These are phyloP conservation scores for Ladona fulva DNA, from an alignment of 1,140 invertebrate species.

Conservation along the genomic window DNA sequence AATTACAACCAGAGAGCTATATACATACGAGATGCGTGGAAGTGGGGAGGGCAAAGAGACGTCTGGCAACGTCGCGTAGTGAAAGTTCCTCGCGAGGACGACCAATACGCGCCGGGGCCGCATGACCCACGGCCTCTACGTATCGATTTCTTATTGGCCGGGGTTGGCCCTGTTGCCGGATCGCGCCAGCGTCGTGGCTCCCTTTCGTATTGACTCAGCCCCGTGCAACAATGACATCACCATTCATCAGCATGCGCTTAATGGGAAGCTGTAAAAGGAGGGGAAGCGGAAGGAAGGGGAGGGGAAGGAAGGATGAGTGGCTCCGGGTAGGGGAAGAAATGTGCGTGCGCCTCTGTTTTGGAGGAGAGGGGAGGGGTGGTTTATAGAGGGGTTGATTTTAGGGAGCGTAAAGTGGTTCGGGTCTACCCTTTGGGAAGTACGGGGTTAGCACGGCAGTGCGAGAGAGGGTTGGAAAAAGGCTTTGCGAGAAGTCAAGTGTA, in stretches of 20 bases:
- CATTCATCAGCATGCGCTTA: constrained; percentile 1
- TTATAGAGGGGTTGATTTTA: not conserved
- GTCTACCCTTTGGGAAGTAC: too few species aligned
- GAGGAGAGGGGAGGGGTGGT: not conserved
- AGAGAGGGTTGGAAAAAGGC: too few species aligned
- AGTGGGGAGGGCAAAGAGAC: too few species aligned
- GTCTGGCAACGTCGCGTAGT: not conserved
- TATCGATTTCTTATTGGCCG: constrained; percentile 9
- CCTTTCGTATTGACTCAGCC: not conserved
- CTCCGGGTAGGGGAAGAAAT: not conserved
- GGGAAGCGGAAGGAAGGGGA: not conserved
- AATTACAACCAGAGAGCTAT: too few species aligned
- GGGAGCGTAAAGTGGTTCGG: not conserved
- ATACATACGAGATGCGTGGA: too few species aligned
- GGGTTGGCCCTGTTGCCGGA: not conserved
- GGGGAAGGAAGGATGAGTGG: too few species aligned
- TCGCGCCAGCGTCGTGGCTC: not conserved
- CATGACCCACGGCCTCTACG: constrained; percentile 1
- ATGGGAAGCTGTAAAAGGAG: not conserved
- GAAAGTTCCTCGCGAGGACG: not conserved
- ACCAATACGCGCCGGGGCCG: not conserved
- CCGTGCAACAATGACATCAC: not conserved
- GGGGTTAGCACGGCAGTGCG: too few species aligned
- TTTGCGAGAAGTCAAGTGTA: too few species aligned
- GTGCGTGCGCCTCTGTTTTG: not conserved